These are phyloP conservation scores for Cryptophagus acutangulus DNA, from an alignment of 2,888 invertebrate genomes.

Conservation along the genomic window DNA sequence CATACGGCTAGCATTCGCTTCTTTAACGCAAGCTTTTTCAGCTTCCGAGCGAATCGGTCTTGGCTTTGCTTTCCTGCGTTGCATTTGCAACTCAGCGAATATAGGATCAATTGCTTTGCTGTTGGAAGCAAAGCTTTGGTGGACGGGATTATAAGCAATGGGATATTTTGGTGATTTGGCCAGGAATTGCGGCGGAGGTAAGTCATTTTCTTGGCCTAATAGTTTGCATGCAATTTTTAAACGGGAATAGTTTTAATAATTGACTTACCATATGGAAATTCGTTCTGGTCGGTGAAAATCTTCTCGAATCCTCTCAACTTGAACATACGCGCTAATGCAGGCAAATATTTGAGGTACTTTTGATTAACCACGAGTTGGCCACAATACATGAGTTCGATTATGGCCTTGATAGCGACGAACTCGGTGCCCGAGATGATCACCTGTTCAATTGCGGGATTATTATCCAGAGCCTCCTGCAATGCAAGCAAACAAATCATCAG, in stretches of 20 bases:
- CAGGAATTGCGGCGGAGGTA: slow-evolving; percentile 43
- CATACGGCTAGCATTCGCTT: slow-evolving; percentile 46
- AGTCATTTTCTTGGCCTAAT: no score
- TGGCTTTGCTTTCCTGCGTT: slow-evolving; percentile 37
- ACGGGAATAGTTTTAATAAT: background rate
- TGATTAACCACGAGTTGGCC: slow-evolving; percentile 68
- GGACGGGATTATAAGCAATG: slow-evolving; percentile 31
- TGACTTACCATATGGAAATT: background rate
- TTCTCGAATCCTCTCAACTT: no score
- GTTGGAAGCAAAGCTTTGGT: no score
- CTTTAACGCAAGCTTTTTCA: slow-evolving; percentile 46
- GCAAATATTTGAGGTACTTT: slow-evolving; percentile 62
- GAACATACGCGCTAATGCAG: slow-evolving; percentile 67
- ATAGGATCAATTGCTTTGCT: no score
- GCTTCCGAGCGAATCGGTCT: slow-evolving; percentile 40
- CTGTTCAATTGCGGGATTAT: slow-evolving; percentile 54
- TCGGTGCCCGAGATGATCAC: slow-evolving; percentile 63
- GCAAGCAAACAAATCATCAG: no score
- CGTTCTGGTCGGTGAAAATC: slow-evolving; percentile 8
- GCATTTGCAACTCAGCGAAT: no score
- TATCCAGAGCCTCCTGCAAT: slow-evolving; percentile 55
- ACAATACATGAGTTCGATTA: slow-evolving; percentile 74
- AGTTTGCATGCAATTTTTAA: no score
- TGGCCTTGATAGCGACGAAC: slow-evolving; percentile 64
- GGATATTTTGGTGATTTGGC: slow-evolving; percentile 45